Base-by-base conservation (phyloP, 1,140 invertebrate genomes). In the Drusus annulatus region DNA sequence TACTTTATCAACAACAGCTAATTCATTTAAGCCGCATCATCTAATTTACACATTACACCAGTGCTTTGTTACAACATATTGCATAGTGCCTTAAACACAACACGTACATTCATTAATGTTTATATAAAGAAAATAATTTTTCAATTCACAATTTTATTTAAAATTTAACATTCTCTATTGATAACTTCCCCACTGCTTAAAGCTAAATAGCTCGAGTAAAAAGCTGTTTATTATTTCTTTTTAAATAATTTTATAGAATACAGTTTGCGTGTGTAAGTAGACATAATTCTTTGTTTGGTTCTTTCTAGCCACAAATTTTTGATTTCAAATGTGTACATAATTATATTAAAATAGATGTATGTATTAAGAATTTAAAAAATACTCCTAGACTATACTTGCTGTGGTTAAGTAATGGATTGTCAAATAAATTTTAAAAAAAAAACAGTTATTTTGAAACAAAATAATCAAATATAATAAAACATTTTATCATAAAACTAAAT, bases 331-430 rank as follows among this genome's bases (percentile, higher is more conserved):
- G 62, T 31, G 25, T 63, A 31, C 21, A 63, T 28, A 63, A 63
- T 28, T 17, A 21, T 56, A 17, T 63, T 31, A 63, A 63, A 68
- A 68, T 68, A 68, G 23, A 23, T 63, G 28, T 21, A 63, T 63
- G 13, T 69, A 31, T 69, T 69, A 31, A 25, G n/a, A 23, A 23
- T 28, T 56, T 51, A 15, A 15, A n/a, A 74, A 54, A 74, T 74
- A 74, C 54, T 74, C 19, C 28, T 19, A 25, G 54, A 16, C n/a
- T 54, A 74, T 17, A 21, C n/a, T 58, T 31, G n/a, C 31, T 54
- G 52, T 23, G 71, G 19, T 74, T 56, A 56, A 54, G 51, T 25
- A 28, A 25, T 54, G n/a, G 25, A 23, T 23, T 74, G 7, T 56
- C n/a, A 6, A 56, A 56, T 17, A 19, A 56, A 19, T 56, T 56